phyloP scores from a whole-genome alignment of 2,113 vertebrate genomes.

The Azemiops feae region DNA sequence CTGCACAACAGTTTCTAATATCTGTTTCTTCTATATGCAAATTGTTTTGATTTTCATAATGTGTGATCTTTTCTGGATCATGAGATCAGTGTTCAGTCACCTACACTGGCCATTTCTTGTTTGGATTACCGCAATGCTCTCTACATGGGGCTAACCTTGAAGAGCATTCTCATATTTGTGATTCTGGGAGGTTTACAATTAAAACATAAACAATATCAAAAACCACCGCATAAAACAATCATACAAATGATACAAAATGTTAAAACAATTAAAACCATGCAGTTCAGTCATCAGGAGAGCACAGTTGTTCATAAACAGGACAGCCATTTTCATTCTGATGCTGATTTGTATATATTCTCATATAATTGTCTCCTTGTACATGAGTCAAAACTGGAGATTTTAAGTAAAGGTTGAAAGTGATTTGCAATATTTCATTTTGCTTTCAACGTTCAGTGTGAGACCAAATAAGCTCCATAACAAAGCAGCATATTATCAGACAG shows the following conservation, averaged over 20 bases:
- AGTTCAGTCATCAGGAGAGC: background rate
- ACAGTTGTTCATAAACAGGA: background rate
- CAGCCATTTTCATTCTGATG: background rate
- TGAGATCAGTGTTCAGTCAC: background rate
- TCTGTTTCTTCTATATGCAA: background rate
- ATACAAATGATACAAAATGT: background rate
- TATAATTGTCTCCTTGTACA: background rate
- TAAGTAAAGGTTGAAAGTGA: background rate
- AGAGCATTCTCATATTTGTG: background rate
- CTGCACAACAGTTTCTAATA: background rate
- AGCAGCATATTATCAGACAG: background rate
- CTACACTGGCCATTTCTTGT: background rate
- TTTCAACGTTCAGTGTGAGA: background rate
- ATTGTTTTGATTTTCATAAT: background rate
- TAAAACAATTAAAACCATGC: background rate
- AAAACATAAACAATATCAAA: background rate
- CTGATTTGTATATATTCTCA: background rate
- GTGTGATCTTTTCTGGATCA: background rate
- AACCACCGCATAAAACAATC: background rate
- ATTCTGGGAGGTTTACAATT: background rate
- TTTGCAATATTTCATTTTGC: background rate
- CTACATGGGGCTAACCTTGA: background rate
- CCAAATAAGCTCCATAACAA: background rate
- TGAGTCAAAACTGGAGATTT: background rate
- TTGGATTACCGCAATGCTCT: background rate